These are phyloP conservation scores for pig (Sus scrofa) DNA, from an alignment of 2,113 vertebrate genomes.

Conservation along the genomic window DNA sequence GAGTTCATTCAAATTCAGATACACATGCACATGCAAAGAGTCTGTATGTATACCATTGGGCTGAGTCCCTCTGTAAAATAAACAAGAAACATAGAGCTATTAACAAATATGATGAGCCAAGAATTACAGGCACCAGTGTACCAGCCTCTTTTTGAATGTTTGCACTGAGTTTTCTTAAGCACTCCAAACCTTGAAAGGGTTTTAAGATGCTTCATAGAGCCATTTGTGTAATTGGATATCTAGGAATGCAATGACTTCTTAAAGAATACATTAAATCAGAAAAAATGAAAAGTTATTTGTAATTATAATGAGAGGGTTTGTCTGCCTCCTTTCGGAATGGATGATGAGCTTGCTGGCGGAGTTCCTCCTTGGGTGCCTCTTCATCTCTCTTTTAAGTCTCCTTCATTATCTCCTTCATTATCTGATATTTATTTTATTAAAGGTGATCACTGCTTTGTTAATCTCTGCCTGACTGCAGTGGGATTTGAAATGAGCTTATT, in stretches of 20 bases:
- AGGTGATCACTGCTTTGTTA: background rate
- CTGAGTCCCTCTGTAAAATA: conserved; percentile 56
- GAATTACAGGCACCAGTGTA: conserved; percentile 44
- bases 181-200: conserved; percentile 64
- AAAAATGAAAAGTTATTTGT: conserved; percentile 73
- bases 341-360: background rate
- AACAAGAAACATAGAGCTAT: conserved; percentile 55
- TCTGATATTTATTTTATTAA: conserved; percentile 31
- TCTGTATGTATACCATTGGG: background rate
- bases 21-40: background rate
- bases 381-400: background rate
- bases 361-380: background rate
- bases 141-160: conserved; percentile 67
- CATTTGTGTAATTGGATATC: conserved; percentile 62
- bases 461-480: background rate
- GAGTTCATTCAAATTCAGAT: background rate
- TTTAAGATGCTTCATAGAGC: conserved; percentile 62
- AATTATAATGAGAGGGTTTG: conserved; percentile 54
- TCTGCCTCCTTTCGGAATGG: conserved; percentile 62
- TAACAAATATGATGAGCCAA: conserved; percentile 58
- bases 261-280: conserved; percentile 62
- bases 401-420: background rate
- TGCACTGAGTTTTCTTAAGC: conserved; percentile 75
- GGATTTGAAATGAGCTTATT: background rate
- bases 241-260: conserved; percentile 59